Evolutionary conservation across 2,888 invertebrate genomes (phyloP).

Genomic region (Xestia xanthographa): DNA sequence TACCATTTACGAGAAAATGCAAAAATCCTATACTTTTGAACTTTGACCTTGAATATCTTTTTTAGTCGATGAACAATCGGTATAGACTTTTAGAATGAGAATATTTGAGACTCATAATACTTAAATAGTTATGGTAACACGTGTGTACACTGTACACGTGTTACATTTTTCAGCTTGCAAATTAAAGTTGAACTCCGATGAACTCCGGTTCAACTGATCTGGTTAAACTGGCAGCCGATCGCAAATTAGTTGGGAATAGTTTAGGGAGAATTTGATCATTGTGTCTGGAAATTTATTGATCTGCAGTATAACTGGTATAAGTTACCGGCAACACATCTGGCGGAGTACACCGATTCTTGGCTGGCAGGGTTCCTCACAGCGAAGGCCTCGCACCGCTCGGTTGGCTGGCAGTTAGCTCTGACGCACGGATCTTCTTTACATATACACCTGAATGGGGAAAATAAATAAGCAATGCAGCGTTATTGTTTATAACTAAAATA

Average conservation of each 20-base stretch:
- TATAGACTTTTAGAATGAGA: no score
- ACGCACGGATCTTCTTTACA: constrained; percentile 93
- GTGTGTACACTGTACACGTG: no score
- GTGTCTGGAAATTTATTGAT: neutral
- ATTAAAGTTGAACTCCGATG: no score
- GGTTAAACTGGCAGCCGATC: neutral
- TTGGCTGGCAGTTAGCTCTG: constrained; percentile 90
- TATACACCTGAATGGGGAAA: constrained; percentile 74
- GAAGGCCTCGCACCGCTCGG: constrained; percentile 93
- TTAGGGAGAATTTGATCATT: neutral
- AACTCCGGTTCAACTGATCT: neutral
- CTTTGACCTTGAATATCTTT: neutral
- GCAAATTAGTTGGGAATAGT: neutral
- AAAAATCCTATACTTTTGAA: neutral
- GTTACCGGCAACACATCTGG: constrained; percentile 64
- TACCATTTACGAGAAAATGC: neutral
- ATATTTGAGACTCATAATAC: no score
- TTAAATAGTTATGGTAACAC: no score
- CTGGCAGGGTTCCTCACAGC: constrained; percentile 82
- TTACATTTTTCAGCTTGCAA: neutral
- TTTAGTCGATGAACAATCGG: no score
- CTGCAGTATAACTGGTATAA: no score
- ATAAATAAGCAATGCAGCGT: neutral
- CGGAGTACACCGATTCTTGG: constrained; percentile 83
- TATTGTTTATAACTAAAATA: constrained; percentile 2